phyloP scores from a whole-genome alignment of 2,888 invertebrate species.

The Nymphalis polychloros region DNA sequence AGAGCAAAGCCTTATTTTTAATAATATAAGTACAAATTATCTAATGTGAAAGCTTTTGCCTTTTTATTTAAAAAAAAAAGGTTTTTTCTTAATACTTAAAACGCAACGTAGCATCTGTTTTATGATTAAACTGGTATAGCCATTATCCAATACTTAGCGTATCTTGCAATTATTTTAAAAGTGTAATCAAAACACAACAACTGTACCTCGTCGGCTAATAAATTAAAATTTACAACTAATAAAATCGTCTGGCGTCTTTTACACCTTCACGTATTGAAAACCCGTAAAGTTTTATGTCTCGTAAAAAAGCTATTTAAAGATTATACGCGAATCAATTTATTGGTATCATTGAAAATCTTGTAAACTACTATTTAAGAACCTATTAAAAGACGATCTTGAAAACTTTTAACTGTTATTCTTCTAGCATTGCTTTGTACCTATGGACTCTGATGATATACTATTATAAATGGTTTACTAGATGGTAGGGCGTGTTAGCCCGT shows the following conservation, averaged over 20 bases:
- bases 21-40: too few relatives aligned
- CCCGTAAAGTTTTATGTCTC: slow-evolving; percentile 34
- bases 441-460: too few relatives aligned
- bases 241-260: slow-evolving; percentile 43
- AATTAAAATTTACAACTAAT: slow-evolving; percentile 66
- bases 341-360: slow-evolving; percentile 13
- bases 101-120: background rate
- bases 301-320: slow-evolving; percentile 23
- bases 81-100: background rate
- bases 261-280: slow-evolving; percentile 35
- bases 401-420: background rate
- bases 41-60: too few relatives aligned
- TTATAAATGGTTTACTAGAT: too few relatives aligned
- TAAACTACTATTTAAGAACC: slow-evolving; percentile 14
- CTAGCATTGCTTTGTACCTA: too few relatives aligned
- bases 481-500: too few relatives aligned
- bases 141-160: background rate
- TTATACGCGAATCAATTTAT: slow-evolving; percentile 14
- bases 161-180: background rate
- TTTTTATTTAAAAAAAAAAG: background rate
- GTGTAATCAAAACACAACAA: slow-evolving; percentile 4
- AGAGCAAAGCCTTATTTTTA: too few relatives aligned
- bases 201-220: slow-evolving; percentile 46
- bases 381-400: background rate
- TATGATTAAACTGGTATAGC: background rate